These are phyloP conservation scores for Stegodyphus dumicola DNA, from an alignment of 1,140 invertebrate genomes.

Conservation along the genomic window DNA sequence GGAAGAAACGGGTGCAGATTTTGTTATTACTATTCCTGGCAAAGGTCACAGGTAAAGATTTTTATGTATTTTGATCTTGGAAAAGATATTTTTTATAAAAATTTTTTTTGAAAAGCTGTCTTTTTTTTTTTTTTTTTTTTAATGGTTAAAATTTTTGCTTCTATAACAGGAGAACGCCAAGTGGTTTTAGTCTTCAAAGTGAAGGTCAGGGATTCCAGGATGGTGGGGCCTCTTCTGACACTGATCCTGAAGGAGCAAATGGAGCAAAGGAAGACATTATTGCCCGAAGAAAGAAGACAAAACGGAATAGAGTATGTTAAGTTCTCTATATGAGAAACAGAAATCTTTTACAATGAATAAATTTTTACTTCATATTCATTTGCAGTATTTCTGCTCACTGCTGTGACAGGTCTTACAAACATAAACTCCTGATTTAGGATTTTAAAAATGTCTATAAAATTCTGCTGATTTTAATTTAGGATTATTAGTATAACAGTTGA, in stretches of 20 bases:
- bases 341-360: neutral
- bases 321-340: neutral
- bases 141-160: neutral
- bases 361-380: neutral
- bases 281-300: slow-evolving; percentile 31
- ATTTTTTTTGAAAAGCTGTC: neutral
- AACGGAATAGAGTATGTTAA: slow-evolving; percentile 9
- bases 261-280: slow-evolving; percentile 32
- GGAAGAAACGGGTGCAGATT: slow-evolving; percentile 70
- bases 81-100: neutral
- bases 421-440: too few relatives aligned
- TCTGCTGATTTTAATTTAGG: too few relatives aligned
- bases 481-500: too few relatives aligned
- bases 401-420: too few relatives aligned
- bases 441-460: too few relatives aligned
- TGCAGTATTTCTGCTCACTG: too few relatives aligned
- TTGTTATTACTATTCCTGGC: slow-evolving; percentile 69
- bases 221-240: slow-evolving; percentile 46
- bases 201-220: slow-evolving; percentile 55
- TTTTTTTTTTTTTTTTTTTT: slow-evolving; percentile 22
- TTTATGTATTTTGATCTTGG: neutral
- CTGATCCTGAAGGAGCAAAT: slow-evolving; percentile 32
- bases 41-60: slow-evolving; percentile 66
- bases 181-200: slow-evolving; percentile 65
- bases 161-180: slow-evolving; percentile 66